Conservation (phyloP, 2,888 invertebrate genomes). For the Endomychus coccineus region DNA sequence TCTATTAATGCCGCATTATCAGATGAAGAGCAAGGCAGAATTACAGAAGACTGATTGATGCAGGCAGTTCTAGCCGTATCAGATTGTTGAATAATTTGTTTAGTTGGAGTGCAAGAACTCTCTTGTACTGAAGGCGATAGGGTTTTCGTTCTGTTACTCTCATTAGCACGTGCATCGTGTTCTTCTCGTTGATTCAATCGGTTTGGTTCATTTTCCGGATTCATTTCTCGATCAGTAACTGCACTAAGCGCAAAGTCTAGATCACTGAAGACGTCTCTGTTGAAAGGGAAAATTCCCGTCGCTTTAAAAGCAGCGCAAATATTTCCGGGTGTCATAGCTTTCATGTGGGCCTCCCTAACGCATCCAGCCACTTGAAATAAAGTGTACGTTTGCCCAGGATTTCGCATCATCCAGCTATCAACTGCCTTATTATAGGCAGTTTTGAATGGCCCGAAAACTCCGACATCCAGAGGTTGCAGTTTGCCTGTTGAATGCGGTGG, state of each 20-base stretch:
- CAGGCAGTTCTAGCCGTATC: too few species aligned
- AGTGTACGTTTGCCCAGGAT: conserved; percentile 37
- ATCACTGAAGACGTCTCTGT: too few species aligned
- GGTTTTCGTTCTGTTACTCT: conserved; percentile 1
- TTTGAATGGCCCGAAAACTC: conserved; percentile 29
- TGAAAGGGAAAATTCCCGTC: too few species aligned
- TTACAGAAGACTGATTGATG: too few species aligned
- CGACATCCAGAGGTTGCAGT: conserved; percentile 35
- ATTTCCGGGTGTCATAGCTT: too few species aligned
- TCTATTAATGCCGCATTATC: too few species aligned
- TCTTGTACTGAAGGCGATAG: too few species aligned
- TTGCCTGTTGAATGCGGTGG: conserved; percentile 39
- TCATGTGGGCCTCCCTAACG: conserved; percentile 27
- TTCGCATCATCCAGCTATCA: conserved; percentile 32
- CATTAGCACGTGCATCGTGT: conserved; percentile 5
- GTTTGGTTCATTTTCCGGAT: conserved; percentile 11
- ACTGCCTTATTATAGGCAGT: conserved; percentile 15
- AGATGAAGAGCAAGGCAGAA: too few species aligned
- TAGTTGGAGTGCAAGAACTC: neutral
- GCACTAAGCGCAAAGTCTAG: too few species aligned
- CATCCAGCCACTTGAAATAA: conserved; percentile 39
- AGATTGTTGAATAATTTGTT: neutral
- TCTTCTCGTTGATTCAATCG: too few species aligned
- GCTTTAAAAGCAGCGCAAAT: too few species aligned
- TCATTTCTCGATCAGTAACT: too few species aligned